Base-by-base conservation (phyloP, 2,797 vertebrate genomes). In the Anisognathus igniventris region DNA sequence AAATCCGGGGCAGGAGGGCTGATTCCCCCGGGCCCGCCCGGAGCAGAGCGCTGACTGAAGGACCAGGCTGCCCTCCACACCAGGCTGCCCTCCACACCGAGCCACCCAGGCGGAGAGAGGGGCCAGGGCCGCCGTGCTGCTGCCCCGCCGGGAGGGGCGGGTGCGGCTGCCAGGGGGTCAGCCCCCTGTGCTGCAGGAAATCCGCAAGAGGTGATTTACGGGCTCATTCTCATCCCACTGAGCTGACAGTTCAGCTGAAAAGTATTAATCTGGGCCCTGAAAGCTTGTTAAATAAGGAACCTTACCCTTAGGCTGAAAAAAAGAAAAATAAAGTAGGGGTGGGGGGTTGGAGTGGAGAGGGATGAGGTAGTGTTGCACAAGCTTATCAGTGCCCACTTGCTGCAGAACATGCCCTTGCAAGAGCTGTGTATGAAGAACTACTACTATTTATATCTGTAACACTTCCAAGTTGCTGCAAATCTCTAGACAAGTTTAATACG, bases 321-420 rank as follows among this genome's bases (percentile, higher is more conserved):
- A 16, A 25, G 42, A 31, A 23, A 13, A 62, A 10, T 12, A 13
- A 9, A 16, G 1, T 9, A 5, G 7, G 7, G 3, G 17, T 10
- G 11, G 31, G 12, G 10, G 6, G 7, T 39, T 54, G 40, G 28
- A 62, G 31, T 14, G 10, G 51, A 44, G 18, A 11, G 54, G 13
- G 27, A 68, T 31, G 31, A 67, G 39, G 76, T 17, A 64, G 62
- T 19, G 5, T 54, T 93, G 42, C 79, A 89, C 42, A 92, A 67
- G 54, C 21, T 92, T 91, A 91, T 94, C 77, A 64, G 47, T 66
- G 83, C 87, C 86, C 85, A 70, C 70, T 77, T 86, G 84, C 60
- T 83, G 81, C 67, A 64, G 48, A 87, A 91, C 70, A 19, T 83
- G 90, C 68, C 50, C 70, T 86, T 85, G 57, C 79, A 94, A 85